Base-by-base conservation (phyloP, 2,888 invertebrate genomes). In the Galeopsomyia nigrocyanea region DNA sequence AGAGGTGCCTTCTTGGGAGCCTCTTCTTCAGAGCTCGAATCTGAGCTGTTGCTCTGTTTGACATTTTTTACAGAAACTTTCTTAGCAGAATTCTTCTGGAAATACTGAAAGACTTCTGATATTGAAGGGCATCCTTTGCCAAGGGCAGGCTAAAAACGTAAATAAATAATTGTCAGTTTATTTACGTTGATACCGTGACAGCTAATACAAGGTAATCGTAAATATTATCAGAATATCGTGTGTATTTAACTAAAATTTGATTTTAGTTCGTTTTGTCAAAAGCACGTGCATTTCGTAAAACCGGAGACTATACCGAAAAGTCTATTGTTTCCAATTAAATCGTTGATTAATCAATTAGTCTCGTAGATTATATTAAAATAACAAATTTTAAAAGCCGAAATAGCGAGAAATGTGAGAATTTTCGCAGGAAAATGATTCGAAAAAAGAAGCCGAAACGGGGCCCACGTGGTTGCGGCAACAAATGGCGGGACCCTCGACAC, bases 41-140 rank as follows among this genome's bases (percentile, higher is more conserved):
- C 80, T 55, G 85, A 84, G 71, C 83, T 83, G 71, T 84, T 83
- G 17, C 82, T 82, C n/a, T 82, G 79, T 9, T 77, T 77, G 3
- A 68, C 39, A 62, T 50, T 74, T 64, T 86, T 85, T 10, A 86
- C 65, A 16, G 86, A 83, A 47, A 90, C 82, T 61, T 90, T 89
- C 72, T 87, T 88, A 19, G 82, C 77, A 53, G 87, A 83, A 75
- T 85, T 88, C 80, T 90, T 89, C 81, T 90, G 88, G 80, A 88
- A 92, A 79, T 89, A 88, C 9, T 87, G 82, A 21, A 91, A 77
- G 16, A 94, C 88, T 14, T 93, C 92, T 14, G 84, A 77, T n/a
- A 94, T 86, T 14, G 89, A 88, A 0, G 93, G 92, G 0, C 90
- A 88, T 67, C 91, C 92, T 84, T 93, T 92, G 0, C 88, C 88